These are phyloP conservation scores for Drosophila cracens DNA, from an alignment of 2,888 invertebrate genomes.

Conservation along the genomic window DNA sequence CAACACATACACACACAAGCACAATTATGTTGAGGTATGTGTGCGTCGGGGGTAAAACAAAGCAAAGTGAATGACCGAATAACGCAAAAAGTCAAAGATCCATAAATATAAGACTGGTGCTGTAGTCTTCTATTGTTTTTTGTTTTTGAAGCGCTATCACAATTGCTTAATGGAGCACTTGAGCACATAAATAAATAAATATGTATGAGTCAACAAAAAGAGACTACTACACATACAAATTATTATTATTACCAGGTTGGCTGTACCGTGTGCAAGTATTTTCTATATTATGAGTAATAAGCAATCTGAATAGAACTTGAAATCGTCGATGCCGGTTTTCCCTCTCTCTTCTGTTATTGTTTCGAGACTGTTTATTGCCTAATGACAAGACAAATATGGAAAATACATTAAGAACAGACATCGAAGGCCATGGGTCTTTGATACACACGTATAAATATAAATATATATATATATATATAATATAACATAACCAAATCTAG, in stretches of 20 bases:
- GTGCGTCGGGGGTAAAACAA: slow-evolving; percentile 47
- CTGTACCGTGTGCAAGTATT: slow-evolving; percentile 24
- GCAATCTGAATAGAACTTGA: slow-evolving; percentile 63
- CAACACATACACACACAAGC: slow-evolving; percentile 25
- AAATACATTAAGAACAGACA: slow-evolving; percentile 39
- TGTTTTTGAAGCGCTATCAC: slow-evolving; percentile 15
- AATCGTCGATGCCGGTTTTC: slow-evolving; percentile 22
- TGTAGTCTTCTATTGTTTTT: slow-evolving; percentile 13
- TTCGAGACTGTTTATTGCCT: slow-evolving; percentile 19
- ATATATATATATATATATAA: background rate
- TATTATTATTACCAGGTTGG: slow-evolving; percentile 28
- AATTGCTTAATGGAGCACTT: slow-evolving; percentile 18
- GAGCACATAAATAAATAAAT: background rate
- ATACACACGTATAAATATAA: background rate
- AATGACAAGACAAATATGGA: slow-evolving; percentile 42
- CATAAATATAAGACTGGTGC: slow-evolving; percentile 29
- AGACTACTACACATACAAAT: slow-evolving; percentile 28
- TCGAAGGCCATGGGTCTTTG: slow-evolving; percentile 16
- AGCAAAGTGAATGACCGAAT: slow-evolving; percentile 71
- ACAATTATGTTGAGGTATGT: slow-evolving; percentile 63
- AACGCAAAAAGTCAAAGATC: slow-evolving; percentile 56
- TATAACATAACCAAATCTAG: slow-evolving; percentile 57
- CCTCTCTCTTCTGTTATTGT: slow-evolving; percentile 22
- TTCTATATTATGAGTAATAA: slow-evolving; percentile 72
- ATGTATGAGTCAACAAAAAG: slow-evolving; percentile 24